Conservation (phyloP, 2,797 vertebrate species). For the Epinephelus malabaricus region DNA sequence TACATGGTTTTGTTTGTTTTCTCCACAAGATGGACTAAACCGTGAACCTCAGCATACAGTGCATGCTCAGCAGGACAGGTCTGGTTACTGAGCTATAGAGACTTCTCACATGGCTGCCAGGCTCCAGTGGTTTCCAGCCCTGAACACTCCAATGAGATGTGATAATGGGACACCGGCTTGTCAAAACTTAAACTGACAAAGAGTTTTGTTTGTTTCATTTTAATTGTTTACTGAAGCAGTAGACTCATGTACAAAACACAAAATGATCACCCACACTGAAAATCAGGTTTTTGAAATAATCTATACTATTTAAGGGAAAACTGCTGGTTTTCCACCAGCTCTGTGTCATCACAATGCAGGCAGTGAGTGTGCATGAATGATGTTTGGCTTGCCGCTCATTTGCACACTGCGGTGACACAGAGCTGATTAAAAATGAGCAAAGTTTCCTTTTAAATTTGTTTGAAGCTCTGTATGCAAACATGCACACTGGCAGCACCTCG, state of each 20-base stretch:
- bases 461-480: neutral
- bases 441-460: neutral
- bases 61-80: neutral
- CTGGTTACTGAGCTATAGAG: neutral
- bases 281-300: neutral
- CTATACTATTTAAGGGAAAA: neutral
- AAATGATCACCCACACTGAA: neutral
- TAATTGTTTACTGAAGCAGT: slow-evolving; percentile 6
- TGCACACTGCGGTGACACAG: too few relatives aligned
- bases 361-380: too few relatives aligned
- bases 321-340: too few relatives aligned
- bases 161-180: neutral
- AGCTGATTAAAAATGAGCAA: too few relatives aligned
- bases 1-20: slow-evolving; percentile 47
- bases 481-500: neutral
- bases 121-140: slow-evolving; percentile 7
- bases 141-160: neutral
- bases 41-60: slow-evolving; percentile 27
- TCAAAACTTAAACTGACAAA: neutral
- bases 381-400: too few relatives aligned
- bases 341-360: too few relatives aligned
- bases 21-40: slow-evolving; percentile 50
- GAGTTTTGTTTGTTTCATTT: slow-evolving; percentile 8
- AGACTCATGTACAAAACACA: neutral
- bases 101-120: slow-evolving; percentile 15